Base-by-base conservation (phyloP, 2,888 invertebrate species). In the Lepidochrysops patricia region DNA sequence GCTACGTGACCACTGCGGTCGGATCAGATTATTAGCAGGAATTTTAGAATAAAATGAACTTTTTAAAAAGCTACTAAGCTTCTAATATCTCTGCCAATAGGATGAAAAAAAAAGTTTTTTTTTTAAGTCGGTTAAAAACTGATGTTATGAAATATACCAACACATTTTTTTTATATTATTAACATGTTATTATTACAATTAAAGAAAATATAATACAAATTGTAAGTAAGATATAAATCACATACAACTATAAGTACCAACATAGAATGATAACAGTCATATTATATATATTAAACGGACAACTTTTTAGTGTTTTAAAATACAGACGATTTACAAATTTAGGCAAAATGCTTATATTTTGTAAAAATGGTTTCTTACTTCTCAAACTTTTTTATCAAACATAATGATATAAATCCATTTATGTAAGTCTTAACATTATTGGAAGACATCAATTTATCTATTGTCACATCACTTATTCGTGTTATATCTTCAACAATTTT, bases 101-200 rank as follows among this genome's bases (percentile, higher is more conserved):
- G n/a, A n/a, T n/a, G n/a, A n/a, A n/a, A n/a, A n/a, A n/a, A n/a
- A n/a, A n/a, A n/a, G n/a, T n/a, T n/a, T n/a, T n/a, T n/a, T n/a
- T n/a, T n/a, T n/a, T n/a, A n/a, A n/a, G n/a, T n/a, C n/a, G n/a
- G n/a, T n/a, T n/a, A n/a, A 6, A 29, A 29, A 1, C 9, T 9
- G 0, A 29, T 9, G 6, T 29, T 12, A 23, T 25, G 4, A 23
- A 54, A 54, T 54, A 29, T 32, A 54, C 19, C 29, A 19, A 19
- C 9, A 32, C 1, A 2, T 1, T 80, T 76, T 81, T 79, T 77
- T 76, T 79, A 76, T 79, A 77, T 80, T 79, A 76, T 75, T 76
- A 74, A 73, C 64, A 68, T 75, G 75, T 79, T 81, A 76, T 70
- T 72, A 52, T 59, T 59, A 58, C 60, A 63, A 66, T 64, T 57